A percentile compares a stretch with the other conserved stretches of the same genome.
Evolutionary conservation across 2,113 vertebrate genomes (phyloP).

Genomic region (Gymnarchus niloticus): DNA sequence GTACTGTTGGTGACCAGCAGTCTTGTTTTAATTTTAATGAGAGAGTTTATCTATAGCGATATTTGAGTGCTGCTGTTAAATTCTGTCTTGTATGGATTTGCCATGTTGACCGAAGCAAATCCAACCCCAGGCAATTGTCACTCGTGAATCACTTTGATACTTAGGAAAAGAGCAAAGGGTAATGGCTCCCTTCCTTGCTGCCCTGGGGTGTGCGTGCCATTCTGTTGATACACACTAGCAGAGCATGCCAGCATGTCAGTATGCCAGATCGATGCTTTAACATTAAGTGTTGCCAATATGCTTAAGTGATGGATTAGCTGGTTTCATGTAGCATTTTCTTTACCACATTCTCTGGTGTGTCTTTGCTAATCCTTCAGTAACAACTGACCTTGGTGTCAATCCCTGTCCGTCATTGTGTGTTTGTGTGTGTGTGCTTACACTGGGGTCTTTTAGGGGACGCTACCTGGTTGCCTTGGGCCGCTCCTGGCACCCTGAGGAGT

Average conservation of each 20-base stretch:
- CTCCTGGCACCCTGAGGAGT: constrained; percentile 96
- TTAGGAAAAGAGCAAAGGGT: neutral
- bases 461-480: constrained; percentile 90
- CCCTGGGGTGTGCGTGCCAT: neutral
- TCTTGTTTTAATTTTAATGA: neutral
- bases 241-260: neutral
- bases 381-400: constrained; percentile 1
- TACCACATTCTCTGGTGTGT: neutral
- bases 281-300: neutral
- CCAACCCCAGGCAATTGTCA: neutral
- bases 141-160: neutral
- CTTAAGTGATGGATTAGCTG: neutral
- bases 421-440: constrained; percentile 28
- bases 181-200: neutral
- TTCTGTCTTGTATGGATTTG: neutral
- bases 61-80: neutral
- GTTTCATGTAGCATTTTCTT: neutral
- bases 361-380: constrained; percentile 21
- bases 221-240: neutral
- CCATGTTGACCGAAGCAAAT: neutral
- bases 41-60: neutral
- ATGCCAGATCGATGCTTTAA: neutral
- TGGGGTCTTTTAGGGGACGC: constrained; percentile 69
- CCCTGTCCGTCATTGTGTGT: constrained; percentile 22
- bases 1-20: neutral